Conservation (phyloP, 2,113 vertebrate genomes). For the Sphyrna mokarran region DNA sequence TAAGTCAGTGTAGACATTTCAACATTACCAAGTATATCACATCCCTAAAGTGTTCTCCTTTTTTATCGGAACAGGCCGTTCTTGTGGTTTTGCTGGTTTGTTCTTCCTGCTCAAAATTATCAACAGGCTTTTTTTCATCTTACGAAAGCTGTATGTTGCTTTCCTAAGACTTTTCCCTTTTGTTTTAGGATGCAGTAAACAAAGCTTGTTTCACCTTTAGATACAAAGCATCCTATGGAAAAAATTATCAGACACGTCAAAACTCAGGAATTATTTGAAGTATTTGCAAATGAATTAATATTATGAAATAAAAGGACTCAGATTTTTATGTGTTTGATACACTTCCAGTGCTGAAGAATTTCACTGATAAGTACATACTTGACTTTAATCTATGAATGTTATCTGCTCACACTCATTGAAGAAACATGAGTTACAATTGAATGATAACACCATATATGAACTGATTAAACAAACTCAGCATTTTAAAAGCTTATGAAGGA, state of each 20-base stretch:
- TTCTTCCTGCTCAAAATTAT: not conserved
- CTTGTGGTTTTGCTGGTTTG: not conserved
- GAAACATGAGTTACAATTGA: not conserved
- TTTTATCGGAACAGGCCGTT: not conserved
- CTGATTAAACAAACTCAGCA: not conserved
- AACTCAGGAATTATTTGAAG: not conserved
- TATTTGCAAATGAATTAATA: not conserved
- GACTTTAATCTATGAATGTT: too few species aligned
- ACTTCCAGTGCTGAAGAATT: not conserved
- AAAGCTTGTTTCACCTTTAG: not conserved
- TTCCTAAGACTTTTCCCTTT: not conserved
- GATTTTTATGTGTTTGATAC: not conserved
- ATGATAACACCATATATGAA: not conserved
- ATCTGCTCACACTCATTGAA: not conserved
- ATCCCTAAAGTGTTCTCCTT: not conserved
- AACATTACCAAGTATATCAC: not conserved
- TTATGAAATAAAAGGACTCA: not conserved
- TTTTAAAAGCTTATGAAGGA: not conserved
- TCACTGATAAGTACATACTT: not conserved
- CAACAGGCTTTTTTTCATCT: not conserved
- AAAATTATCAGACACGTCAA: not conserved
- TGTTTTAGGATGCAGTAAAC: not conserved
- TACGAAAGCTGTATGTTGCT: not conserved
- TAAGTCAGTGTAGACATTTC: not conserved
- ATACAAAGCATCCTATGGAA: not conserved